Conservation (phyloP, 2,888 invertebrate species). For the Cryptophagus acutangulus region DNA sequence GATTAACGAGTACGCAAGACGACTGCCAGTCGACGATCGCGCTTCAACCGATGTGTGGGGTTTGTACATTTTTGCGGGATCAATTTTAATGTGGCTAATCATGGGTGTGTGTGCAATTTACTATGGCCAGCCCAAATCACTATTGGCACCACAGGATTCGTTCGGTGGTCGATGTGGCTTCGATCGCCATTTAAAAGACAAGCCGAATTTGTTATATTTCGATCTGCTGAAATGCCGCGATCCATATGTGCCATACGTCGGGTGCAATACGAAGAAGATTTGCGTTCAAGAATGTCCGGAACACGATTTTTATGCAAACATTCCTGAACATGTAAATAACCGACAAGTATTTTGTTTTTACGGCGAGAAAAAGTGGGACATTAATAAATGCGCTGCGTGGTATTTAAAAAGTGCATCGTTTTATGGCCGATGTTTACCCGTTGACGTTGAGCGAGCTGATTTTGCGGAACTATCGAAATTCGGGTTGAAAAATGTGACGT, state of each 20-base stretch:
- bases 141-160: constrained; percentile 75
- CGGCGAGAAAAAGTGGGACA: constrained; percentile 2
- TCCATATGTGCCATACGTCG: constrained; percentile 47
- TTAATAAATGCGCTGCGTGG: constrained; percentile 8
- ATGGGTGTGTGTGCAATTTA: not conserved
- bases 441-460: not conserved
- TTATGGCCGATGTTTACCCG: constrained; percentile 8
- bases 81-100: too few species aligned
- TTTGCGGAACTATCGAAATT: not conserved
- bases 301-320: not conserved
- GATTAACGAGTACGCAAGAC: too few species aligned
- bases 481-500: not conserved
- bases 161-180: constrained; percentile 73
- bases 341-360: too few species aligned
- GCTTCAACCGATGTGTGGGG: too few species aligned
- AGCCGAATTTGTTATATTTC: constrained; percentile 74
- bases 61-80: too few species aligned
- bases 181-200: constrained; percentile 62
- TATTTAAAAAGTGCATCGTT: constrained; percentile 7
- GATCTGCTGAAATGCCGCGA: constrained; percentile 72
- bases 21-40: too few species aligned
- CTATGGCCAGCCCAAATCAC: constrained; percentile 63
- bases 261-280: constrained; percentile 7
- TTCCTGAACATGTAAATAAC: constrained; percentile 1
- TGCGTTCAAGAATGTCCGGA: constrained; percentile 12